Conservation (phyloP, 2,113 vertebrate genomes). For the Zosterops lateralis region DNA sequence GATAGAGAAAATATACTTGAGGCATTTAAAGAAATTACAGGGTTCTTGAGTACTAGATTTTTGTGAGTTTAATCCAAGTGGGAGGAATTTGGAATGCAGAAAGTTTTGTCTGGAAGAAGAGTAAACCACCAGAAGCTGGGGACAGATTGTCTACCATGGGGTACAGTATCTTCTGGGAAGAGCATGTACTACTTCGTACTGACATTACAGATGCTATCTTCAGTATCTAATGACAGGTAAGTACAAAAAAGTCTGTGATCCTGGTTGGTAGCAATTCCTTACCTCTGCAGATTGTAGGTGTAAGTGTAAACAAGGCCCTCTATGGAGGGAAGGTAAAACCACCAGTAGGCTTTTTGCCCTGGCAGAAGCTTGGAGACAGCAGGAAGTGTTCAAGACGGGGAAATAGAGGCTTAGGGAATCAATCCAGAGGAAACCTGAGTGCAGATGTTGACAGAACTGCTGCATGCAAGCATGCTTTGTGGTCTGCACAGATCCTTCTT, state of each 20-base stretch:
- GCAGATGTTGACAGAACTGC: not conserved
- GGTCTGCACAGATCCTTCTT: not conserved
- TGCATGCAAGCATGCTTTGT: not conserved
- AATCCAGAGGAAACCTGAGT: not conserved
- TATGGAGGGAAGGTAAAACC: not conserved
- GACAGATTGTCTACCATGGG: not conserved
- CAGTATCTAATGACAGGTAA: not conserved
- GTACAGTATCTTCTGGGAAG: not conserved
- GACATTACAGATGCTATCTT: not conserved
- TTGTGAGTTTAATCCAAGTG: not conserved
- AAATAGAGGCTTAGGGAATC: not conserved
- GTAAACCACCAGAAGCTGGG: not conserved
- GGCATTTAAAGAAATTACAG: not conserved
- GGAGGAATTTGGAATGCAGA: not conserved
- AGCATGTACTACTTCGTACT: not conserved
- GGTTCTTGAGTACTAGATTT: not conserved
- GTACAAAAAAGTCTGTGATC: not conserved
- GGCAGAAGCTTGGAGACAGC: not conserved
- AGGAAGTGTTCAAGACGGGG: not conserved
- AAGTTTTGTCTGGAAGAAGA: not conserved
- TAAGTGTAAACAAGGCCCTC: not conserved
- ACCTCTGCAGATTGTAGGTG: not conserved
- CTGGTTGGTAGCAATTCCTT: not conserved
- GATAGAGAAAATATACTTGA: not conserved
- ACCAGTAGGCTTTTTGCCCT: not conserved